Conservation (phyloP, 92 coral and sea anemone species). For the Phymanthus crucifer region DNA sequence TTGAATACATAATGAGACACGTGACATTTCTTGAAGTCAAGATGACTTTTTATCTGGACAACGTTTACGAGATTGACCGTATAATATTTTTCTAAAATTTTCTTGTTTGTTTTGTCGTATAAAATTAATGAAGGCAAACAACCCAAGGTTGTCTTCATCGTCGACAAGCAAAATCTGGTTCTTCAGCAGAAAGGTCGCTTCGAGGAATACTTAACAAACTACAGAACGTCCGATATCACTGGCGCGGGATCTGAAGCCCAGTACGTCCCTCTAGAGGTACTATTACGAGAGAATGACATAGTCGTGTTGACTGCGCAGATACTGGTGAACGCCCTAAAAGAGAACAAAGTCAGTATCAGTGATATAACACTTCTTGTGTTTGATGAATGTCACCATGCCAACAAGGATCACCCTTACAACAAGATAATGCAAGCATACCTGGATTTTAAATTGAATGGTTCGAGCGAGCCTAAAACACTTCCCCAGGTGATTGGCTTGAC, state of each 20-base stretch:
- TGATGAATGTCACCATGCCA: slow-evolving; percentile 37
- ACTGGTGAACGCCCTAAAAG: slow-evolving; percentile 48
- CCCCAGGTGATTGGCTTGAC: slow-evolving; percentile 64
- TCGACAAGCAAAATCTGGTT: slow-evolving; percentile 38
- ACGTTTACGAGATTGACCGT: too few relatives aligned
- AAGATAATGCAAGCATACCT: slow-evolving; percentile 29
- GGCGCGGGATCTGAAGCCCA: slow-evolving; percentile 21
- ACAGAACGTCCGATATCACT: slow-evolving; percentile 30
- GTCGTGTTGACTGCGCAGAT: slow-evolving; percentile 66
- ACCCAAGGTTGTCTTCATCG: slow-evolving; percentile 38
- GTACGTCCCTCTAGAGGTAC: slow-evolving; percentile 18
- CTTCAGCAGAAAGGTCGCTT: slow-evolving; percentile 41
- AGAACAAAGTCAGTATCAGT: slow-evolving; percentile 13
- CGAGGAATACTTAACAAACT: slow-evolving; percentile 24
- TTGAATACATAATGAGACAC: too few relatives aligned
- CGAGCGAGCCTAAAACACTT: neutral
- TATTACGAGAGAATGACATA: slow-evolving; percentile 33
- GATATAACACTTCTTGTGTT: slow-evolving; percentile 35
- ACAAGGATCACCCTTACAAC: slow-evolving; percentile 29
- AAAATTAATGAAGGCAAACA: neutral
- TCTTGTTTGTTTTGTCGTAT: neutral
- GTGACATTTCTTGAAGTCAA: too few relatives aligned
- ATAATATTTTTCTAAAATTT: neutral
- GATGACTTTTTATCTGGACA: too few relatives aligned
- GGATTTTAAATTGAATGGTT: neutral